phyloP scores from a whole-genome alignment of 1,140 invertebrate genomes.

The Oreohelix idahoensis region DNA sequence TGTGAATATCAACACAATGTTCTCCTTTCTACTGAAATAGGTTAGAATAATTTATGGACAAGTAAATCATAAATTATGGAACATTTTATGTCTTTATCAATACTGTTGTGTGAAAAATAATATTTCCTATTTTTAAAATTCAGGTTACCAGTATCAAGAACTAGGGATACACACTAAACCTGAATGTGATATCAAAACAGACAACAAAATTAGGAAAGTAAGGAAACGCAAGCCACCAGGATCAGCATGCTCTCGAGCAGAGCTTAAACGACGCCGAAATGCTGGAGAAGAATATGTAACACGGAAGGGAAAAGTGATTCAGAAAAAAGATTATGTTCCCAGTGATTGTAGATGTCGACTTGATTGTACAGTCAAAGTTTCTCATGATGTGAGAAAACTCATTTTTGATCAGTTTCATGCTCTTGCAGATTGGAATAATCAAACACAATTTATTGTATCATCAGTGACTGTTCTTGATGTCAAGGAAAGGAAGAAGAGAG shows the following conservation, averaged over 20 bases:
- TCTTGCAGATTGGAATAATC: constrained; percentile 31
- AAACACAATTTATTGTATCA: constrained; percentile 31
- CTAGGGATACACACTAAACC: not conserved
- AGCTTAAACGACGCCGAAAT: constrained; percentile 22
- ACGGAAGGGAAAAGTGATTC: constrained; percentile 11
- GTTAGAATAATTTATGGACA: too few species aligned
- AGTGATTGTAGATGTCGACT: constrained; percentile 25
- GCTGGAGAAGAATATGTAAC: constrained; percentile 31
- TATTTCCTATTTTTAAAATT: not conserved
- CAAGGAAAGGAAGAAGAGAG: constrained; percentile 19
- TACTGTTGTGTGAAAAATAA: not conserved
- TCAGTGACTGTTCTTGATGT: constrained; percentile 27
- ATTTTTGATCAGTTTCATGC: constrained; percentile 35
- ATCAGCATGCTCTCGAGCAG: constrained; percentile 6
- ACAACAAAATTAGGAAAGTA: constrained; percentile 2
- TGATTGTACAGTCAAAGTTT: constrained; percentile 21
- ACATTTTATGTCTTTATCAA: too few species aligned
- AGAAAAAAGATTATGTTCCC: constrained; percentile 12
- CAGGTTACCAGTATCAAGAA: not conserved
- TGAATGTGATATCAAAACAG: not conserved
- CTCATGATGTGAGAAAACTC: constrained; percentile 26
- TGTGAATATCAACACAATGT: too few species aligned
- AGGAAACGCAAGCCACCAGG: constrained; percentile 21
- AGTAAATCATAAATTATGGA: too few species aligned
- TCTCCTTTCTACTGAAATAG: too few species aligned